Percentiles rank a stretch among this genome's conserved stretches.
phyloP scores from a whole-genome alignment of 2,888 invertebrate genomes.

The Phaonia tiefii region DNA sequence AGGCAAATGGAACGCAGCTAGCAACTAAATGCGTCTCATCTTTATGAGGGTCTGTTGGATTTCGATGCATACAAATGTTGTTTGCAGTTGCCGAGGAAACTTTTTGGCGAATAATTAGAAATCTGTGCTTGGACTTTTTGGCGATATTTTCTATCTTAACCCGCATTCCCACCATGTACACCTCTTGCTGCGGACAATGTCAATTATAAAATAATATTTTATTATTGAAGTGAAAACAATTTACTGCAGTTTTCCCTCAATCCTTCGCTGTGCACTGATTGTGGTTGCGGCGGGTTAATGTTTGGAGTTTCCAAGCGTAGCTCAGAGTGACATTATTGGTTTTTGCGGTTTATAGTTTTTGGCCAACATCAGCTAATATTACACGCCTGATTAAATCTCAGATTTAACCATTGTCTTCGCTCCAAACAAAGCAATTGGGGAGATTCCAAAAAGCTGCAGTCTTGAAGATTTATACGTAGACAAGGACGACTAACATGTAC shows the following conservation, averaged over 20 bases:
- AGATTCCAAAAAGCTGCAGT: no score
- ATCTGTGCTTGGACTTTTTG: conserved; percentile 36
- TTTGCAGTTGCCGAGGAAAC: background rate
- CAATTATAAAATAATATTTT: conserved; percentile 67
- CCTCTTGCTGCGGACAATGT: conserved; percentile 38
- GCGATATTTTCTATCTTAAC: conserved; percentile 60
- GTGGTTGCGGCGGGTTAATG: conserved; percentile 4
- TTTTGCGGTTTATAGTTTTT: background rate
- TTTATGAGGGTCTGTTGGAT: no score
- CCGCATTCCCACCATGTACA: conserved; percentile 64
- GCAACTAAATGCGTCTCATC: no score
- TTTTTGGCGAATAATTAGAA: conserved; percentile 58
- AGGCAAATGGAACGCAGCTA: background rate
- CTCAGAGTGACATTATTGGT: no score
- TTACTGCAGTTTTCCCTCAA: conserved; percentile 1
- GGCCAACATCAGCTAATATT: conserved; percentile 51
- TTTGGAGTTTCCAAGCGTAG: no score
- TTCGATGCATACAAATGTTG: background rate
- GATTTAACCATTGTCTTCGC: conserved; percentile 65
- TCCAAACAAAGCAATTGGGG: conserved; percentile 12
- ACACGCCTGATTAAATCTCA: conserved; percentile 66
- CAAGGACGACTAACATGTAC: no score
- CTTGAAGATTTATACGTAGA: no score
- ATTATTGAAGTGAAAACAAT: conserved; percentile 42
- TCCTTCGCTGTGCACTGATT: background rate